Evolutionary conservation across 1,140 invertebrate genomes (phyloP), one percentile per base, ranked within the genome.

Genomic region (Eciton burchellii): DNA sequence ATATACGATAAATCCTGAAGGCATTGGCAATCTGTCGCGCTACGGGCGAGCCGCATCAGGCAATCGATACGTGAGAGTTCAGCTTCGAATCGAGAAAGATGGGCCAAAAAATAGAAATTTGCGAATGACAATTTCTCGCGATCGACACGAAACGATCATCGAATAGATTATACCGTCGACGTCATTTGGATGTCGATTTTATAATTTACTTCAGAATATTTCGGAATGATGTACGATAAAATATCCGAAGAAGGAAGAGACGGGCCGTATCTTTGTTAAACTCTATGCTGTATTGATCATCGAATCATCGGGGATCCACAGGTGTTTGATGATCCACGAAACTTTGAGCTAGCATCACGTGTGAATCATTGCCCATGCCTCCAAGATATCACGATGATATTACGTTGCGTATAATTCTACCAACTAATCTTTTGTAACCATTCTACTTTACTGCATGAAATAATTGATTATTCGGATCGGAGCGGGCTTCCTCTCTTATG

Each of bases 281-380:
- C 35, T n/a, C n/a, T 35, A 35, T 35, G 35, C 6, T 35, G 6
- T 35, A 35, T 35, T 35, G 6, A 6, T 35, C 12, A 68, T 71
- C 11, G 52, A 16, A 5, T 41, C 12, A 16, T 35, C 35, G 12
- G 14, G 8, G 19, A 11, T n/a, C 3, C 3, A n/a, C 0, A 11
- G 12, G 21, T 14, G 12, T 14, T 70, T 16, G 19, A 9, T n/a
- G 43, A 47, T 4, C 68, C 3, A 57, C 16, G 47, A 52, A 73
- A 0, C 21, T 73, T 19, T 8, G 16, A 29, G 14, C 8, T 57
- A 24, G 35, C 85, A 85, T 91, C 89, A 89, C 86, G 91, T 89
- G 86, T 84, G 89, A 89, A 87, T 89, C 70, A 90, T 93, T 93
- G 92, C 91, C 91, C 87, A 90, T 93, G 92, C 91, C 93, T 93